Conservation (phyloP, 2,888 invertebrate genomes). For the Ariolimax columbianus region DNA sequence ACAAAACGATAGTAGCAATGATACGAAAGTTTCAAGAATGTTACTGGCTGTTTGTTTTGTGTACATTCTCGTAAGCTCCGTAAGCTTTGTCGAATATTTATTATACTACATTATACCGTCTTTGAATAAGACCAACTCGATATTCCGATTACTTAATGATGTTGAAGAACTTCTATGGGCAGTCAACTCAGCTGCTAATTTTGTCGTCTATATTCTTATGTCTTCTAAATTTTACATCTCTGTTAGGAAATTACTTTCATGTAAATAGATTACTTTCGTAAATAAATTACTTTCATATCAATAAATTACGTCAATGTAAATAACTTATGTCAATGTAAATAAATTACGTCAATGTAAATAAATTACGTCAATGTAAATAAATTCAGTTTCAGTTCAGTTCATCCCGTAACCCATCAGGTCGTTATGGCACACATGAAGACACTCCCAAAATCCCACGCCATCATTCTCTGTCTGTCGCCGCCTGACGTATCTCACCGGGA, state of each 20-base stretch:
- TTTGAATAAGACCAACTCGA: neutral
- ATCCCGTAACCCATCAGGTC: no score
- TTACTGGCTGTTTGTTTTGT: conserved; percentile 10
- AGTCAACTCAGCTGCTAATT: neutral
- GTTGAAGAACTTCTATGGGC: neutral
- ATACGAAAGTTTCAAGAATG: conserved; percentile 7
- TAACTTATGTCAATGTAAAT: no score
- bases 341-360: no score
- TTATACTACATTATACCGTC: neutral
- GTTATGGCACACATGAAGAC: no score
- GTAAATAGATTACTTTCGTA: no score
- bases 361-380: no score
- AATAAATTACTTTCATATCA: no score
- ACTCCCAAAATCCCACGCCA: no score
- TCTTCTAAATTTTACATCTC: conserved; percentile 9
- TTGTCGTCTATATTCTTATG: conserved; percentile 7
- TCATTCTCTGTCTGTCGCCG: no score
- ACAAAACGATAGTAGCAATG: neutral
- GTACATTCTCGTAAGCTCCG: neutral
- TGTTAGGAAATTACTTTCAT: neutral
- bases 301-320: no score
- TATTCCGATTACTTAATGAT: neutral
- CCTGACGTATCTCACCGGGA: no score
- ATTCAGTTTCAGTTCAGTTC: no score
- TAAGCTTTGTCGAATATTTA: neutral